Base-by-base conservation (phyloP, 2,113 vertebrate species). In the Progne subis region DNA sequence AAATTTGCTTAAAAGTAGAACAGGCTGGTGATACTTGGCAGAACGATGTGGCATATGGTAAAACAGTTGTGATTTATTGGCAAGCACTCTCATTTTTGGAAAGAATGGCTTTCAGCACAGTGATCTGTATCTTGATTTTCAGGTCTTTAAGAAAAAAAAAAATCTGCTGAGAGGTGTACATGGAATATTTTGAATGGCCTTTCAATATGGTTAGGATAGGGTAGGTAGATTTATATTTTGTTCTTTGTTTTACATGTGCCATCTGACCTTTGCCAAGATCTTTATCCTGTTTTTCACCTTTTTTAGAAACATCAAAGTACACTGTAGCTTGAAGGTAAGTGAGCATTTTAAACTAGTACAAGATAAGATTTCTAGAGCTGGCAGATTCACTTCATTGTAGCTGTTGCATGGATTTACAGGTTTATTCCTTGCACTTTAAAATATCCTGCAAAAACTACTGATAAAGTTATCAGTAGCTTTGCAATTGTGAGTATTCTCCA, bases 21-120 rank as follows among this genome's bases (percentile, higher is more conserved):
- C 98, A 98, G 98, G 96, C 98, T 98, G 97, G 98, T 97, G 97
- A 98, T 97, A 97, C 98, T 99, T 99, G 99, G 99, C 99, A 99
- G 98, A 98, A 98, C 50, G 92, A 96, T 82, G 94, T 97, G 98
- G 98, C 99, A 99, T 99, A 99, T 99, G 99, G 99, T 97, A 96
- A 98, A 98, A 98, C 99, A 99, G 99, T 98, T 99, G 98, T 98
- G 98, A 98, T 98, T 98, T 98, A 97, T 98, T 98, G 98, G 98
- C 98, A 95, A 97, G 98, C 90, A 29, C 95, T 97, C 97, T 94
- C 86, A 72, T 96, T 98, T 98, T 98, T 98, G 94, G 97, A 97
- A 97, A 98, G 98, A 97, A 95, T 95, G 95, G 96, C 96, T 98
- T 98, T 97, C 94, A 85, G 97, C 97, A 98, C 92, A 96, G 96